Evolutionary conservation across 92 coral and sea anemone genomes (phyloP).

Genomic region (Zoanthus sansibaricus): DNA sequence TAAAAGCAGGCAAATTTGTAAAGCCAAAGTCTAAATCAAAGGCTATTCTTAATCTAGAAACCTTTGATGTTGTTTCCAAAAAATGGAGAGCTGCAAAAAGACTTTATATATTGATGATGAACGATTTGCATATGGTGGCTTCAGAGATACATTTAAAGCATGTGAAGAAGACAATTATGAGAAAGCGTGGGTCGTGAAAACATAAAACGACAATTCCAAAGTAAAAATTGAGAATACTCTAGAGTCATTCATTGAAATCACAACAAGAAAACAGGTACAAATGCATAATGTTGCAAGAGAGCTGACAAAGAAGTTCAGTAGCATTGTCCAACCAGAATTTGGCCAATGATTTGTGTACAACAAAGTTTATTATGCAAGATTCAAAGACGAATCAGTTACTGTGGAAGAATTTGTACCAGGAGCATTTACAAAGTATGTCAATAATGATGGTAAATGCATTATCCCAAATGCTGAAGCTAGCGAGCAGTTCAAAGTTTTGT

Average conservation of each 20-base stretch:
- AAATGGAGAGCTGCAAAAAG: slow-evolving; percentile 62
- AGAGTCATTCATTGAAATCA: slow-evolving; percentile 49
- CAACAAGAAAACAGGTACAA: slow-evolving; percentile 52
- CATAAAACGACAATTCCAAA: slow-evolving; percentile 63
- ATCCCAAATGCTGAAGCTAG: slow-evolving; percentile 53
- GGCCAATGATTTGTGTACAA: slow-evolving; percentile 74
- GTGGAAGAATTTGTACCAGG: slow-evolving; percentile 79
- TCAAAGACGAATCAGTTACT: slow-evolving; percentile 71
- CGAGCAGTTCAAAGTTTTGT: slow-evolving; percentile 54
- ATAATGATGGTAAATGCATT: slow-evolving; percentile 70
- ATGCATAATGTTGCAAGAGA: slow-evolving; percentile 80
- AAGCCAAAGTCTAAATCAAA: slow-evolving; percentile 67
- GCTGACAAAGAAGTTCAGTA: slow-evolving; percentile 58
- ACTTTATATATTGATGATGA: slow-evolving; percentile 58
- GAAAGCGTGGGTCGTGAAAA: slow-evolving; percentile 72
- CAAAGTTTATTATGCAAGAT: slow-evolving; percentile 60
- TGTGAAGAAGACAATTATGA: slow-evolving; percentile 41
- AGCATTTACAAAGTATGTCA: slow-evolving; percentile 64
- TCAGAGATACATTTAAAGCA: slow-evolving; percentile 79
- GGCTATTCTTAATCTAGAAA: slow-evolving; percentile 64
- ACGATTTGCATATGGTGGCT: slow-evolving; percentile 78
- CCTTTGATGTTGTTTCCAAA: slow-evolving; percentile 63
- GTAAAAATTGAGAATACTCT: slow-evolving; percentile 62
- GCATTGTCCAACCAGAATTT: slow-evolving; percentile 63
- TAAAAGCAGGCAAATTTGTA: slow-evolving; percentile 72